Conservation (phyloP, 2,797 vertebrate species). For the Darevskia mixta region DNA sequence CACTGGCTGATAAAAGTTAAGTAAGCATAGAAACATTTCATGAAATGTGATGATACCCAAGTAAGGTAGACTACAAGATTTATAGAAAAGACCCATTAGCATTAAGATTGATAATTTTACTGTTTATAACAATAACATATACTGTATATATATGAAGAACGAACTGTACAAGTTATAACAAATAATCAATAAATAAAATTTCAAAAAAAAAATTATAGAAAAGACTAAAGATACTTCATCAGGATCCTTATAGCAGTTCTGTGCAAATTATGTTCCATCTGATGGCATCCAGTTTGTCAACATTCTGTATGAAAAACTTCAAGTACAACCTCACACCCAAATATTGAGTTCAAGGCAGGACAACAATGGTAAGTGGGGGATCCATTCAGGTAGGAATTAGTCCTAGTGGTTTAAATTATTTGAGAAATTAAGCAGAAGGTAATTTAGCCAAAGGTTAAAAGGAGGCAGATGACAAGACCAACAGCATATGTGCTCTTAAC, state of each 20-base stretch:
- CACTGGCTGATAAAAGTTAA: neutral
- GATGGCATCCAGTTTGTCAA: neutral
- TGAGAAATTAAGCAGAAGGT: slow-evolving; percentile 2
- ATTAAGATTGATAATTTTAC: too few relatives aligned
- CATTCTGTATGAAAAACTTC: neutral
- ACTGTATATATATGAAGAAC: too few relatives aligned
- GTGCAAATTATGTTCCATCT: neutral
- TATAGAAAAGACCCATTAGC: neutral
- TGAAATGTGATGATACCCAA: neutral
- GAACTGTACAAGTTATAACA: too few relatives aligned
- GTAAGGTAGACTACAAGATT: neutral
- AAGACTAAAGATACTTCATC: neutral
- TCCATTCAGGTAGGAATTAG: neutral
- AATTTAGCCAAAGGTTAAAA: neutral
- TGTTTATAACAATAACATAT: too few relatives aligned
- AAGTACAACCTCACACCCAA: neutral
- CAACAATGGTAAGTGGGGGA: neutral
- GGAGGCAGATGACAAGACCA: neutral
- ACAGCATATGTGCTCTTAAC: neutral
- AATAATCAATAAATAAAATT: too few relatives aligned
- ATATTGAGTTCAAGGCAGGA: neutral
- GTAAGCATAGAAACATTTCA: neutral
- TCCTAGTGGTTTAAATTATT: neutral
- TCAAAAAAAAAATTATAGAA: neutral
- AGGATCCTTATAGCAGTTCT: neutral